A percentile compares a stretch with the other conserved stretches of the same genome.
phyloP scores from a whole-genome alignment of 2,797 vertebrate genomes.

The Acrocephalus scirpaceus region DNA sequence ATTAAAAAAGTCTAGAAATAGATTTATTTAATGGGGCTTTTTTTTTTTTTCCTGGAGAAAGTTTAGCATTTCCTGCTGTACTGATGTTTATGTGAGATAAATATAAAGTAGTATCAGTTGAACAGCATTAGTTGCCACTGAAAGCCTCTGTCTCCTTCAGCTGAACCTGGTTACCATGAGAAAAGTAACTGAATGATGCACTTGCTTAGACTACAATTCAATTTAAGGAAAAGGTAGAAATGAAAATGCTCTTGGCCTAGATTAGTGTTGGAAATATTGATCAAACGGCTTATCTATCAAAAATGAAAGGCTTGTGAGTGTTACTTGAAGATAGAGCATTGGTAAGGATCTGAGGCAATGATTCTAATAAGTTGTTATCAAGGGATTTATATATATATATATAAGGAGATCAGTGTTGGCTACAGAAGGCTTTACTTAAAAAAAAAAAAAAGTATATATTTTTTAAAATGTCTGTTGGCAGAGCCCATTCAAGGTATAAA shows the following conservation, averaged over 20 bases:
- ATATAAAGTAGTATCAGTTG: not conserved
- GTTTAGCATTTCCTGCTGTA: not conserved
- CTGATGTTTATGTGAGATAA: slow-evolving; percentile 22
- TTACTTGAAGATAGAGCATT: slow-evolving; percentile 32
- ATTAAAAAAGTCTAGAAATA: slow-evolving; percentile 18
- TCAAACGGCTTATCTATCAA: slow-evolving; percentile 27
- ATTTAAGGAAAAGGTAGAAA: slow-evolving; percentile 6
- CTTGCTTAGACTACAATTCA: not conserved
- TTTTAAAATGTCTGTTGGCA: not conserved
- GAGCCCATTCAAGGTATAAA: not conserved
- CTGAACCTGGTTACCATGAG: not conserved
- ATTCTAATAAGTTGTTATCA: not conserved
- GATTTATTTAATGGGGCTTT: slow-evolving; percentile 14
- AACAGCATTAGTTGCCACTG: slow-evolving; percentile 8
- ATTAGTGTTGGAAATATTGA: slow-evolving; percentile 56
- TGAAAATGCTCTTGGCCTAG: slow-evolving; percentile 40
- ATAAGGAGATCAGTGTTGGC: not conserved
- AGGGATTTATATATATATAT: not conserved
- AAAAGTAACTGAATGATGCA: not conserved
- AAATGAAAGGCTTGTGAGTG: slow-evolving; percentile 4
- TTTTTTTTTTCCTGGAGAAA: not conserved
- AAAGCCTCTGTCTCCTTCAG: not conserved
- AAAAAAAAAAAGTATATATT: not conserved
- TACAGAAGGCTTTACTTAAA: not conserved
- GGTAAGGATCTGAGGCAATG: not conserved